Percentiles rank a stretch among this genome's conserved stretches.
Conservation (phyloP, 2,888 invertebrate species). For the Creontiades dilutus region DNA sequence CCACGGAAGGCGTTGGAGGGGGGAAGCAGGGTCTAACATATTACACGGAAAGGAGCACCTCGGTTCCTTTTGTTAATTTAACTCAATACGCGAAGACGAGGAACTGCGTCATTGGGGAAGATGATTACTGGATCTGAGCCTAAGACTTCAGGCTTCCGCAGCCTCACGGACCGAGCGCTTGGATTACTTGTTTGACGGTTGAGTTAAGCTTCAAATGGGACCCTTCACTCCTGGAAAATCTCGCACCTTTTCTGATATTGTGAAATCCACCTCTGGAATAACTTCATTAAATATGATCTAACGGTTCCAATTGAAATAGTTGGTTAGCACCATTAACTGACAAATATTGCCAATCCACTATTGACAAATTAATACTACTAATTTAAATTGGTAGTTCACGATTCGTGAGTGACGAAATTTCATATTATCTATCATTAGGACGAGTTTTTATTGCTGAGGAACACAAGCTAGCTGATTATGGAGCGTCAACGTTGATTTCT, state of each 20-base stretch:
- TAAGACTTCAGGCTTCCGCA: background rate
- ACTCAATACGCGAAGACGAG: conserved; percentile 66
- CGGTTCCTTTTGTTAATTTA: conserved; percentile 70
- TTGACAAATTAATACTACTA: too few species aligned
- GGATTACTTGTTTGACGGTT: conserved; percentile 14
- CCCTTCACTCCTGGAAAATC: background rate
- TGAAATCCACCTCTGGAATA: background rate
- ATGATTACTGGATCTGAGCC: conserved; percentile 55
- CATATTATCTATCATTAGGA: too few species aligned
- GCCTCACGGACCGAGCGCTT: conserved; percentile 37
- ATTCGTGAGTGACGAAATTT: too few species aligned
- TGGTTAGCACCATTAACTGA: too few species aligned
- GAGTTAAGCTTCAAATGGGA: background rate
- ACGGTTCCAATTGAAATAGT: too few species aligned
- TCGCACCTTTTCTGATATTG: background rate
- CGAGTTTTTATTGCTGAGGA: too few species aligned
- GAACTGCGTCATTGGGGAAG: conserved; percentile 64
- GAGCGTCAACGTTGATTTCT: too few species aligned
- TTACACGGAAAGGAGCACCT: conserved; percentile 63
- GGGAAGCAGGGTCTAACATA: conserved; percentile 67
- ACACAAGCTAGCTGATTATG: too few species aligned
- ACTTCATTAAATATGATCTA: too few species aligned
- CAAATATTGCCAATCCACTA: too few species aligned
- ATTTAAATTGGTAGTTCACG: too few species aligned
- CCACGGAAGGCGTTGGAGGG: conserved; percentile 39